Evolutionary conservation across 35 echinoderm and acorn worm genomes (phyloP), one percentile per base, ranked within the genome.

Genomic region (Strongylocentrotus purpuratus): DNA sequence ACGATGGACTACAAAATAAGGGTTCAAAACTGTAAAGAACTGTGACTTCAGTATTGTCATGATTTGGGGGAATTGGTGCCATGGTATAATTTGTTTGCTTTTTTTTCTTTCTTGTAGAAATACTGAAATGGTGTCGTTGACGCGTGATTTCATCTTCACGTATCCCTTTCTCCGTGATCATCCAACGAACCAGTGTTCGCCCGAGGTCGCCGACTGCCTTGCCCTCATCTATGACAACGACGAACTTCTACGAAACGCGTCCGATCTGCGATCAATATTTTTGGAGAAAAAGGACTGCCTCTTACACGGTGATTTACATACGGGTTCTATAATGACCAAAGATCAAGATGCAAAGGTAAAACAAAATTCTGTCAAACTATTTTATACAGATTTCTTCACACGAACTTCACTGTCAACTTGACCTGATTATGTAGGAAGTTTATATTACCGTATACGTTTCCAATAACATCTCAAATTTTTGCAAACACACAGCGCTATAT

Each of bases 281-380:
- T 46, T 85, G 20, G 45, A 87, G 2, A 95, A 94, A 87, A 93
- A 61, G 33, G 94, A 97, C 1, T 97, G 96, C 46, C 92, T 97
- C 35, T 55, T 97, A 65, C 96, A 97, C 85, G 96, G 96, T 41
- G 96, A 97, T 94, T 45, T 97, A 33, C 96, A 97, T 28, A 97
- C 94, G 20, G 94, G 96, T 9, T 97, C 96, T 33, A 94, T 97
- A 15, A 97, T 97, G 96, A 61, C 92, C 0, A 95, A 95, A 33
- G 91, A 86, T 9, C 0, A 25, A 15, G 60, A 86, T 31, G 91
- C 96, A 28, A 97, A 97, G 92, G 96, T 97, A 78, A 97, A 47
- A 25, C 4, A 50, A n/a, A n/a, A n/a, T n/a, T n/a, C n/a, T n/a
- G n/a, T n/a, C n/a, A n/a, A n/a, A n/a, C n/a, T n/a, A n/a, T n/a